Conservation (phyloP, 2,797 vertebrate genomes). For the Odontamblyopus rebecca region DNA sequence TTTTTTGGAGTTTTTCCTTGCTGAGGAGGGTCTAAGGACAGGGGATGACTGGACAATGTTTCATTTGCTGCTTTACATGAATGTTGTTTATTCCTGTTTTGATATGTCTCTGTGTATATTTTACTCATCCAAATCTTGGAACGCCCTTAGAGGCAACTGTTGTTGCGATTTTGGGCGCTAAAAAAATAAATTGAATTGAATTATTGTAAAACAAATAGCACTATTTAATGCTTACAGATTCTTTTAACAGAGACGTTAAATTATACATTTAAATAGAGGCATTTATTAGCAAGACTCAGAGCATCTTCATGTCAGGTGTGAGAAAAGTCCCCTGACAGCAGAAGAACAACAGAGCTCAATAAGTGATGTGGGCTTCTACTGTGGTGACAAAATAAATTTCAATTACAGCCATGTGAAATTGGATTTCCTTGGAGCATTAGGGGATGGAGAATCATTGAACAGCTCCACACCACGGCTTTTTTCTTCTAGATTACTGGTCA, state of each 20-base stretch:
- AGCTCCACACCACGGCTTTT: slow-evolving; percentile 57
- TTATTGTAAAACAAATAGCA: no score
- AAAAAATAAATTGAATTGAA: no score
- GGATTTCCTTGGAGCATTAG: slow-evolving; percentile 74
- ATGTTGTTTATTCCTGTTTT: no score
- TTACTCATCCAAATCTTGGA: no score
- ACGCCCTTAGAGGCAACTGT: no score
- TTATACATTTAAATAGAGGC: slow-evolving; percentile 26
- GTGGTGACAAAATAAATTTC: slow-evolving; percentile 78
- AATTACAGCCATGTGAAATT: slow-evolving; percentile 77
- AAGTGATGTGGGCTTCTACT: slow-evolving; percentile 58
- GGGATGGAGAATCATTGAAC: slow-evolving; percentile 65
- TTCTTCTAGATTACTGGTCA: slow-evolving; percentile 53
- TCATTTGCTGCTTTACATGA: no score
- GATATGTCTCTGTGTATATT: no score
- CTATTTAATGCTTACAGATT: slow-evolving; percentile 25
- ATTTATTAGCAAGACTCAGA: slow-evolving; percentile 49
- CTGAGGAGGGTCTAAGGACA: no score
- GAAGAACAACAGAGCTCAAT: slow-evolving; percentile 49
- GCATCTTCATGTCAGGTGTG: slow-evolving; percentile 19
- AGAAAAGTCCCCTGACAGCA: slow-evolving; percentile 29
- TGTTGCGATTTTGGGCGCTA: no score
- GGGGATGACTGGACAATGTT: no score
- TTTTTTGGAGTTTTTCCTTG: no score
- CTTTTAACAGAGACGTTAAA: slow-evolving; percentile 30